These are phyloP conservation scores for Criorhina ranunculi DNA, from an alignment of 2,888 invertebrate genomes.

Conservation along the genomic window DNA sequence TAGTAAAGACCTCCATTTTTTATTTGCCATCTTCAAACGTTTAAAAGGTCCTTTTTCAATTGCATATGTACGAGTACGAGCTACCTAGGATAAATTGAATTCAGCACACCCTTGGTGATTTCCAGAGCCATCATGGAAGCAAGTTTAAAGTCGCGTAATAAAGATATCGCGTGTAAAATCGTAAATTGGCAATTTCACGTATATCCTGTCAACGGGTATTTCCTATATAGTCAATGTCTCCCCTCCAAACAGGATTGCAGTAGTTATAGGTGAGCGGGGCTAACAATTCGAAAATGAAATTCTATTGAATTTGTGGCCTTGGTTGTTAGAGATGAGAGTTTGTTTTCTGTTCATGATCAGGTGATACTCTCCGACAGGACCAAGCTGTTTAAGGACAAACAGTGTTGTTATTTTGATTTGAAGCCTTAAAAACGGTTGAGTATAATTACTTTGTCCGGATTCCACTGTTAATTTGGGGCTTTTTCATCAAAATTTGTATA, in stretches of 20 bases:
- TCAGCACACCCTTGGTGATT: conserved; percentile 34
- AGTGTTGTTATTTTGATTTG: too few relatives aligned
- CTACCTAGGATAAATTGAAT: conserved; percentile 35
- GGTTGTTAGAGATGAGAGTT: background rate
- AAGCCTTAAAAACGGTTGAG: too few relatives aligned
- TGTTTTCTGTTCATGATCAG: background rate
- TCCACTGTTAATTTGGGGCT: too few relatives aligned
- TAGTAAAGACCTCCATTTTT: conserved; percentile 46
- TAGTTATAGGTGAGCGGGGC: background rate
- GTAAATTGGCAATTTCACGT: conserved; percentile 84
- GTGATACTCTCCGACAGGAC: background rate
- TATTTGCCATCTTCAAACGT: conserved; percentile 47
- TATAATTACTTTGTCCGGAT: too few relatives aligned
- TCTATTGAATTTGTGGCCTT: conserved; percentile 1
- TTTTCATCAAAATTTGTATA: too few relatives aligned
- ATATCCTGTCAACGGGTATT: conserved; percentile 84
- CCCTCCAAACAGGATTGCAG: background rate
- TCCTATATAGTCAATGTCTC: conserved; percentile 74
- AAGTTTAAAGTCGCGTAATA: conserved; percentile 60
- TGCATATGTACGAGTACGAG: background rate
- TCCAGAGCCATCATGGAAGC: conserved; percentile 28
- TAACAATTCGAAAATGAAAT: conserved; percentile 14
- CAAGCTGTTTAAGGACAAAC: too few relatives aligned
- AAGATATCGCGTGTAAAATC: conserved; percentile 72
- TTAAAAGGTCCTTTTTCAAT: conserved; percentile 50